Evolutionary conservation across 2,113 vertebrate species (phyloP).

Genomic region (Ictalurus furcatus): DNA sequence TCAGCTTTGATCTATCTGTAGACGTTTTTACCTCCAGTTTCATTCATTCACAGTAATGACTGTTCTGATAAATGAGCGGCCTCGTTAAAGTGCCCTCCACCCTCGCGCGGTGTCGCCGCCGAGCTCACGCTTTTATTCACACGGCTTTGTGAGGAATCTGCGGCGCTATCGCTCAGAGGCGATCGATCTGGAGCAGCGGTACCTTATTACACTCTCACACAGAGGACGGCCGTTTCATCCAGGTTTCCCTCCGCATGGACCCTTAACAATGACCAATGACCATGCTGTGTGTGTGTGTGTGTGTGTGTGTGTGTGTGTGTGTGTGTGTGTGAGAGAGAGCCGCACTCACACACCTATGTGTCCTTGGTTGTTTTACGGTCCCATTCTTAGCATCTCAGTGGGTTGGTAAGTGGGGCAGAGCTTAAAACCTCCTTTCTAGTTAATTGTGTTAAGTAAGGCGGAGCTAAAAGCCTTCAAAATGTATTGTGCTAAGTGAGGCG

Average conservation of each 20-base stretch:
- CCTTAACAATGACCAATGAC: background rate
- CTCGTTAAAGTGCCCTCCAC: constrained; percentile 35
- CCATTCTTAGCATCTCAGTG: background rate
- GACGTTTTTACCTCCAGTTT: constrained; percentile 12
- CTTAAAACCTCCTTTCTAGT: background rate
- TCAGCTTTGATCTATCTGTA: background rate
- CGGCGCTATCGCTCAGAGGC: constrained; percentile 52
- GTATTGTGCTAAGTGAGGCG: background rate
- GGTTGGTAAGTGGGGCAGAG: background rate
- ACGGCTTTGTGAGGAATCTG: constrained; percentile 49
- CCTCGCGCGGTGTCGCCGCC: background rate
- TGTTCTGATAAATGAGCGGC: constrained; percentile 49
- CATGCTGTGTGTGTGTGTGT: background rate
- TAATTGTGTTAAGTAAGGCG: background rate
- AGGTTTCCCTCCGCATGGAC: background rate
- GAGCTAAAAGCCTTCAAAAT: background rate
- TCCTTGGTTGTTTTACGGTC: background rate
- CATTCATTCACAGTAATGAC: constrained; percentile 52
- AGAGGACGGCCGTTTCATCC: constrained; percentile 16
- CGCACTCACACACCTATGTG: background rate
- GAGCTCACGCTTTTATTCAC: constrained; percentile 35
- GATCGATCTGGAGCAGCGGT: constrained; percentile 51
- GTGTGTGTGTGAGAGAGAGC: background rate
- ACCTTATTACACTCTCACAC: constrained; percentile 38
- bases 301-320: constrained; percentile 30